These are phyloP conservation scores for Podargus strigoides DNA, from an alignment of 2,797 vertebrate species.

Conservation along the genomic window DNA sequence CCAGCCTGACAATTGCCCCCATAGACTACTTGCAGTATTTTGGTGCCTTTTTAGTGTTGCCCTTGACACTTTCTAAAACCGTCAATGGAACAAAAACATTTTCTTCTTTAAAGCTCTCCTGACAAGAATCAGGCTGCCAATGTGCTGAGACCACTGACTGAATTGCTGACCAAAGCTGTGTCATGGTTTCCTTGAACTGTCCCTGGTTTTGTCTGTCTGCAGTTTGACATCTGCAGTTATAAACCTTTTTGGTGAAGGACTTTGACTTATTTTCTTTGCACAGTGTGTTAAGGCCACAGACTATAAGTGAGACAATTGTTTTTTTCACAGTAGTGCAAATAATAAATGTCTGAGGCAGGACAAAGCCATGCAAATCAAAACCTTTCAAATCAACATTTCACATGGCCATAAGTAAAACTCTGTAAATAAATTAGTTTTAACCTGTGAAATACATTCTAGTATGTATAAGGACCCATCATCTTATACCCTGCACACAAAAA, in stretches of 20 bases:
- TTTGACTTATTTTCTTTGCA: conserved; percentile 25
- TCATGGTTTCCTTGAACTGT: conserved; percentile 49
- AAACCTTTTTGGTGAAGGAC: conserved; percentile 2
- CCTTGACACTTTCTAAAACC: not conserved
- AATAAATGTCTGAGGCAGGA: not conserved
- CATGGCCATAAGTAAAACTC: not conserved
- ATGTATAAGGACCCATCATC: not conserved
- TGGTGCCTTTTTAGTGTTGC: not conserved
- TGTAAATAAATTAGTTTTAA: not conserved
- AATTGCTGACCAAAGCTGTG: conserved; percentile 51
- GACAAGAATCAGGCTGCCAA: not conserved
- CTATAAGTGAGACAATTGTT: not conserved
- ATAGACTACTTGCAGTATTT: accelerated
- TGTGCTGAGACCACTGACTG: not conserved
- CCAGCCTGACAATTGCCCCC: not conserved
- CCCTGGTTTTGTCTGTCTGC: not conserved
- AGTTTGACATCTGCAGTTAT: not conserved
- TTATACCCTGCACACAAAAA: not conserved
- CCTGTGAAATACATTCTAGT: not conserved
- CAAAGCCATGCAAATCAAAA: not conserved
- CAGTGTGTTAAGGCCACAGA: not conserved
- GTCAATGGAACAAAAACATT: not conserved
- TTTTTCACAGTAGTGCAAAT: not conserved
- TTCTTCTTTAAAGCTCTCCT: not conserved
- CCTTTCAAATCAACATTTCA: not conserved